These are phyloP conservation scores for Girardinichthys multiradiatus DNA, from an alignment of 2,113 vertebrate genomes.

Conservation along the genomic window DNA sequence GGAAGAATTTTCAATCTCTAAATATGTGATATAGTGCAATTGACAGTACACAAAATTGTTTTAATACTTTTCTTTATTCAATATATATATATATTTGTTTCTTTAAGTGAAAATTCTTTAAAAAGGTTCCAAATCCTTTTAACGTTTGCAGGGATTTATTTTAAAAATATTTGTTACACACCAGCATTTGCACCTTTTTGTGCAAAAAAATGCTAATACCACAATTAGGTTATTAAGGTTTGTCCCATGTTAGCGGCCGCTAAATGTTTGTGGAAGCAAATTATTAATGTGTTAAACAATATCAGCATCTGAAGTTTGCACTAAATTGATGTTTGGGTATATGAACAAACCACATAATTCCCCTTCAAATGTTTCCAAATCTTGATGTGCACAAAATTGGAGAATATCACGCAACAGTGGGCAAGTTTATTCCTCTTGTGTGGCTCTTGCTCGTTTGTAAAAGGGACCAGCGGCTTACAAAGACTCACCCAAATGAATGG, in stretches of 20 bases:
- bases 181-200: neutral
- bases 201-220: neutral
- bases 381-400: conserved; percentile 26
- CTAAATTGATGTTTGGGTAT: conserved; percentile 24
- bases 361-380: conserved; percentile 26
- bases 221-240: too few species aligned
- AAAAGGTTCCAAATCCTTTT: neutral
- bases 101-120: neutral
- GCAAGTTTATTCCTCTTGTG: conserved; percentile 75
- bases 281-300: neutral
- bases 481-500: conserved; percentile 75
- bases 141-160: neutral
- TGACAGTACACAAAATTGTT: neutral
- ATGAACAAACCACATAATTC: conserved; percentile 37
- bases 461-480: conserved; percentile 71
- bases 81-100: neutral
- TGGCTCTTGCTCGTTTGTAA: conserved; percentile 71
- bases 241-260: too few species aligned
- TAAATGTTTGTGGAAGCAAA: neutral
- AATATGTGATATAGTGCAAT: neutral
- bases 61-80: neutral
- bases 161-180: neutral
- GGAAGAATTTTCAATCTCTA: neutral
- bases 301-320: neutral
- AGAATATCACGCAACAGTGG: conserved; percentile 70